Evolutionary conservation across 2,888 invertebrate genomes (phyloP).

Genomic region (Helleia helle): DNA sequence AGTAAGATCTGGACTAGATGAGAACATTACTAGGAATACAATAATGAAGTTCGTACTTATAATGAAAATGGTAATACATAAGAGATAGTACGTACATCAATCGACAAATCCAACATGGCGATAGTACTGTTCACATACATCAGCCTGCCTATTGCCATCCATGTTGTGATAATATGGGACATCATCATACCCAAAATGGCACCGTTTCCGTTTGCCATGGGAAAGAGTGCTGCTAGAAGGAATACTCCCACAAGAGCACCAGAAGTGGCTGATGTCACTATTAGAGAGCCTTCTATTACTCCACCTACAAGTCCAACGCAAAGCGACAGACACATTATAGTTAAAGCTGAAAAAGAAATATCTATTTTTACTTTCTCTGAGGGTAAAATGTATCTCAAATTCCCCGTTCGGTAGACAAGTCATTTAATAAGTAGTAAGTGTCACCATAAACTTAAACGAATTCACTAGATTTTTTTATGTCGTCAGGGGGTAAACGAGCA

Average conservation of each 20-base stretch:
- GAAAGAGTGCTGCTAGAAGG: conserved; percentile 86
- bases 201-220: conserved; percentile 88
- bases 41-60: too few relatives aligned
- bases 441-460: too few relatives aligned
- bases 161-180: conserved; percentile 81
- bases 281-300: conserved; percentile 86
- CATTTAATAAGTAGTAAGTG: too few relatives aligned
- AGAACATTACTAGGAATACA: too few relatives aligned
- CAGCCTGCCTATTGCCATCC: conserved; percentile 84
- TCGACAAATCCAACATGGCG: conserved; percentile 76
- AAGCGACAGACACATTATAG: conserved; percentile 85
- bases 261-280: conserved; percentile 89
- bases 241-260: conserved; percentile 90
- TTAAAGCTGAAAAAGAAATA: conserved; percentile 49
- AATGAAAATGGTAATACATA: not conserved
- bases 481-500: too few relatives aligned
- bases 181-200: conserved; percentile 85
- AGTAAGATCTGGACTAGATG: too few relatives aligned
- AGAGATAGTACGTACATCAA: conserved; percentile 51
- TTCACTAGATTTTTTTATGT: too few relatives aligned
- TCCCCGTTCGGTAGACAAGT: too few relatives aligned
- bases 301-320: conserved; percentile 84
- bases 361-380: too few relatives aligned
- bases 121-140: conserved; percentile 74
- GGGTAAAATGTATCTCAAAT: too few relatives aligned